Evolutionary conservation across 1,140 invertebrate species (phyloP).

Genomic region (Acromyrmex charruanus): DNA sequence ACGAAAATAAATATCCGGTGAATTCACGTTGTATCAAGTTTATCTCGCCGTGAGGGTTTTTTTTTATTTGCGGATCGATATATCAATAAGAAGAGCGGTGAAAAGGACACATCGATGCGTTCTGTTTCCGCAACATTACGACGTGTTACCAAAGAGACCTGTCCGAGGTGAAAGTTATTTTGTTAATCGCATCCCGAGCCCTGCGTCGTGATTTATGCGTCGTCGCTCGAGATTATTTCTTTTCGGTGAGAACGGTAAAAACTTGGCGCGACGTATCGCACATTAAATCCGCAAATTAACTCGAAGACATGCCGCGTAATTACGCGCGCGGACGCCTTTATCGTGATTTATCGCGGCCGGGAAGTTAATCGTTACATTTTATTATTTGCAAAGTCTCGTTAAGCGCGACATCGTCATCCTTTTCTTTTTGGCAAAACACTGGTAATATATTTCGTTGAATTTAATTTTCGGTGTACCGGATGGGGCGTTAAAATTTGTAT

Average conservation of each 20-base stretch:
- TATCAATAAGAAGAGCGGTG: background rate
- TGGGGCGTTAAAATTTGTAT: background rate
- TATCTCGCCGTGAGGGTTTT: background rate
- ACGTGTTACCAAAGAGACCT: background rate
- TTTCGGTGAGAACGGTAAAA: slow-evolving; percentile 22
- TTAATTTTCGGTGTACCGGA: background rate
- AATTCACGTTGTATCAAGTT: slow-evolving; percentile 21
- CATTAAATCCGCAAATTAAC: slow-evolving; percentile 53
- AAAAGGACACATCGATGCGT: slow-evolving; percentile 8
- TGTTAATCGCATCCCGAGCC: slow-evolving; percentile 14
- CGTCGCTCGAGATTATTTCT: slow-evolving; percentile 56
- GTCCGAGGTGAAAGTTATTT: slow-evolving; percentile 15
- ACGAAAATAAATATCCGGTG: slow-evolving; percentile 4
- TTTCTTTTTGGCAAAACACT: background rate
- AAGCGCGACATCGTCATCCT: background rate
- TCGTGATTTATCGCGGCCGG: slow-evolving; percentile 68
- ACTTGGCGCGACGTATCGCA: slow-evolving; percentile 5
- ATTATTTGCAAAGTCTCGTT: slow-evolving; percentile 4
- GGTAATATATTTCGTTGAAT: background rate
- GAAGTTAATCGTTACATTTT: slow-evolving; percentile 64
- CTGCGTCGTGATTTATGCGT: slow-evolving; percentile 55
- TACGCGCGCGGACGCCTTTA: slow-evolving; percentile 57
- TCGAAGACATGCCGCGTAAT: slow-evolving; percentile 52
- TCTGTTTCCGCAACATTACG: background rate
- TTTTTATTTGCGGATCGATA: slow-evolving; percentile 8